Conservation (phyloP, 2,888 invertebrate species). For the Agriopis aurantiaria region DNA sequence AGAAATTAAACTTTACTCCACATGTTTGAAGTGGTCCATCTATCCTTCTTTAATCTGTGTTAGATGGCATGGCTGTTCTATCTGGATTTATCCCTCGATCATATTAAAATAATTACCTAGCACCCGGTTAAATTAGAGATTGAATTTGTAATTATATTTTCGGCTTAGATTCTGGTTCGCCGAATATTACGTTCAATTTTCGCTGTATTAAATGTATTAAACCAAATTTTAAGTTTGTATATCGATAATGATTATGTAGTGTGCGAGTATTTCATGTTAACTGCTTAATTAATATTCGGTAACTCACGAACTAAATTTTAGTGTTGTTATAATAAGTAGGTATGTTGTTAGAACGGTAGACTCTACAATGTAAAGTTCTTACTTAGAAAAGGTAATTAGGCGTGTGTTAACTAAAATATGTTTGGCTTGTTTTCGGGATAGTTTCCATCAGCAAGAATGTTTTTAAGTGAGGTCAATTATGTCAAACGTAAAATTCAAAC, state of each 20-base stretch:
- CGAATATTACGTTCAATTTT: constrained; percentile 12
- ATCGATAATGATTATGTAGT: constrained; percentile 1
- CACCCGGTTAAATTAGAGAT: constrained; percentile 11
- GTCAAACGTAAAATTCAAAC: no score
- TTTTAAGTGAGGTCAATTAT: no score
- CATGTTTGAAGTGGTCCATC: background rate
- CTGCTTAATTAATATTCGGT: background rate
- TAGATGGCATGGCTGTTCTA: constrained; percentile 9
- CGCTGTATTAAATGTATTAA: background rate
- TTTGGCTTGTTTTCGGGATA: no score
- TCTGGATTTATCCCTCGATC: constrained; percentile 23
- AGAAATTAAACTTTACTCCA: no score
- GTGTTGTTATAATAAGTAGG: background rate
- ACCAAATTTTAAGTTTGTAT: background rate
- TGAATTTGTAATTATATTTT: constrained; percentile 17
- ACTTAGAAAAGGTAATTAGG: no score
- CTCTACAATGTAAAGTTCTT: no score
- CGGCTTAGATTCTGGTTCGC: constrained; percentile 10
- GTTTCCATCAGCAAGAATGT: no score
- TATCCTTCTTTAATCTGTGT: background rate
- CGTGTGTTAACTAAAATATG: no score
- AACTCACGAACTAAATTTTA: background rate
- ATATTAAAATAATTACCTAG: constrained; percentile 31
- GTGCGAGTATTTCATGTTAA: constrained; percentile 3
- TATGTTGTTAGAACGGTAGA: no score